phyloP scores from a whole-genome alignment of 2,113 vertebrate genomes.

The Bolborhynchus lineola region DNA sequence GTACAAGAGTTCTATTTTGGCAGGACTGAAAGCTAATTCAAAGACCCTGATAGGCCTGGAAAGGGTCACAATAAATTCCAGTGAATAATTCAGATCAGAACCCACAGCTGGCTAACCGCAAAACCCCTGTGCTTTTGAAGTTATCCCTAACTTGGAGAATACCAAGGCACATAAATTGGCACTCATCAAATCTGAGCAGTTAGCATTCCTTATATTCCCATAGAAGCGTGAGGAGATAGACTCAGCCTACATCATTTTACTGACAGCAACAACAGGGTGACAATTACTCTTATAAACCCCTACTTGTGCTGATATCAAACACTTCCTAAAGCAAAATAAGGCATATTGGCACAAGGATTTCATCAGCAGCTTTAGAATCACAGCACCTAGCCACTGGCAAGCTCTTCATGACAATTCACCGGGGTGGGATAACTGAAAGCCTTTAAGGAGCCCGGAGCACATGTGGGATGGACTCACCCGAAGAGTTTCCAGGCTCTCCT shows the following conservation, averaged over 20 bases:
- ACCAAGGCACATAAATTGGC: not conserved
- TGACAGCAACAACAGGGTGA: not conserved
- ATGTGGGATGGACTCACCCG: conserved; percentile 72
- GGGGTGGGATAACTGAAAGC: not conserved
- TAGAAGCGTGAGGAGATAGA: not conserved
- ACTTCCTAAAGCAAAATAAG: not conserved
- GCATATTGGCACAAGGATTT: not conserved
- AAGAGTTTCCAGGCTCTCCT: conserved; percentile 90
- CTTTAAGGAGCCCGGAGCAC: not conserved
- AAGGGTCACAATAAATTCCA: not conserved
- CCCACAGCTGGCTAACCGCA: not conserved
- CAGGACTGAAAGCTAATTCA: not conserved
- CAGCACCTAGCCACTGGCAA: not conserved
- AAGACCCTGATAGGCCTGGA: not conserved
- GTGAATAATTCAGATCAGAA: not conserved
- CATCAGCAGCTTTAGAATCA: not conserved
- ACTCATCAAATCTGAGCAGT: not conserved
- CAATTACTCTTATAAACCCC: not conserved
- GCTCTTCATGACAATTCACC: not conserved
- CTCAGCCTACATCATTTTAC: not conserved
- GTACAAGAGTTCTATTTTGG: conserved; percentile 1
- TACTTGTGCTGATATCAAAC: not conserved
- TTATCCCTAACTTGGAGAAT: not conserved
- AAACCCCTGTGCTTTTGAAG: not conserved
- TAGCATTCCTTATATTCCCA: not conserved